Base-by-base conservation (phyloP, 2,888 invertebrate species). In the Ochlodes sylvanus region DNA sequence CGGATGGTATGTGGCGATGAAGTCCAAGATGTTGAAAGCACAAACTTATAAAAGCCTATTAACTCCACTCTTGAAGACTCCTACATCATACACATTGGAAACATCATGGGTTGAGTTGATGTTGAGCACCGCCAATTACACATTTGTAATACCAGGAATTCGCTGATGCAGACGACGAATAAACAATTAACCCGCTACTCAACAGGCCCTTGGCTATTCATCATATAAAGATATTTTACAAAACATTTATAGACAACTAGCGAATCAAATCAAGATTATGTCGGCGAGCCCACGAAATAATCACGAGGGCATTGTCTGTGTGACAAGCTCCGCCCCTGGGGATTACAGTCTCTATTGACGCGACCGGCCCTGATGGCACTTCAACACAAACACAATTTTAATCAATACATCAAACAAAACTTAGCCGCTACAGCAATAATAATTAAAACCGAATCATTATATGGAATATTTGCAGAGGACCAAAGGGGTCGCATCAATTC, bases 341-440 rank as follows among this genome's bases (percentile, higher is more conserved):
- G 86, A 85, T 78, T 75, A 77, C 79, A 72, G 75, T 77, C 76
- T 77, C 81, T 86, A 88, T 90, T 88, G 87, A 89, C 86, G 80
- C 81, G 74, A 76, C 79, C 79, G 81, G 82, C 73, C 69, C 72
- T 73, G 82, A 85, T 83, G 86, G 86, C 92, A 90, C 90, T 90
- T 88, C 81, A 84, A 80, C 79, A 86, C 89, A 89, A 90, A 91
- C 90, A 90, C 86, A 83, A 82, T 85, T 90, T 89, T 93, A 92
- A 93, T 92, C 92, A 93, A 92, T 92, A 92, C 91, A 88, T 93
- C 92, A 93, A 93, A 93, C 92, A 92, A 85, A 89, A 90, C 87
- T 89, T 86, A 82, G 83, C 88, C 88, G 86, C 88, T 87, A 75
- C 74, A 86, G 88, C 90, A 89, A 92, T 92, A 92, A 93, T 92